phyloP scores from a whole-genome alignment of 1,140 invertebrate genomes.

The Apis florea region DNA sequence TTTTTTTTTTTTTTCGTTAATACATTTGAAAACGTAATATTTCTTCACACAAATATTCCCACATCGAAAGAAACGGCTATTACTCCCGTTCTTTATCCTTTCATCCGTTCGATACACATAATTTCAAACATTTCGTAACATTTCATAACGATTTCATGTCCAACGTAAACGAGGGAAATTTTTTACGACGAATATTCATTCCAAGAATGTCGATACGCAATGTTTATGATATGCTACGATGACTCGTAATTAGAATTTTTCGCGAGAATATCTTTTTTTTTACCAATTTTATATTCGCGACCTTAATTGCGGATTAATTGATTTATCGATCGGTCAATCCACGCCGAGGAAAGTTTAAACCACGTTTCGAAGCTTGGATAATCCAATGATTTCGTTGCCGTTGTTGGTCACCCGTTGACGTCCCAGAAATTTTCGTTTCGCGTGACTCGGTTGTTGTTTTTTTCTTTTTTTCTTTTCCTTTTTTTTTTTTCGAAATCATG shows the following conservation, averaged over 20 bases:
- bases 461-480: not conserved
- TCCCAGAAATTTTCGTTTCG: not conserved
- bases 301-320: constrained; percentile 12
- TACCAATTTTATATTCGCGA: not conserved
- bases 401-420: not conserved
- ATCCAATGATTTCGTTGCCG: not conserved
- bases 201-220: no score
- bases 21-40: no score
- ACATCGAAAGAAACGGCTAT: no score
- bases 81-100: no score
- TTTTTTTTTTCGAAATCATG: not conserved
- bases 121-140: no score
- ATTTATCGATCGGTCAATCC: constrained; percentile 13
- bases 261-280: not conserved
- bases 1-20: no score
- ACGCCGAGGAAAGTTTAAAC: not conserved
- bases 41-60: no score
- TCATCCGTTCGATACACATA: no score
- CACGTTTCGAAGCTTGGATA: not conserved
- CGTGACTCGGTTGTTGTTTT: not conserved
- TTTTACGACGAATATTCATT: no score
- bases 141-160: no score
- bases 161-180: no score
- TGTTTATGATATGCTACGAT: no score
- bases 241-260: not conserved